Evolutionary conservation across 2,797 vertebrate genomes (phyloP), one percentile per base, ranked within the genome.

Genomic region (Bryconaethiops microstoma): DNA sequence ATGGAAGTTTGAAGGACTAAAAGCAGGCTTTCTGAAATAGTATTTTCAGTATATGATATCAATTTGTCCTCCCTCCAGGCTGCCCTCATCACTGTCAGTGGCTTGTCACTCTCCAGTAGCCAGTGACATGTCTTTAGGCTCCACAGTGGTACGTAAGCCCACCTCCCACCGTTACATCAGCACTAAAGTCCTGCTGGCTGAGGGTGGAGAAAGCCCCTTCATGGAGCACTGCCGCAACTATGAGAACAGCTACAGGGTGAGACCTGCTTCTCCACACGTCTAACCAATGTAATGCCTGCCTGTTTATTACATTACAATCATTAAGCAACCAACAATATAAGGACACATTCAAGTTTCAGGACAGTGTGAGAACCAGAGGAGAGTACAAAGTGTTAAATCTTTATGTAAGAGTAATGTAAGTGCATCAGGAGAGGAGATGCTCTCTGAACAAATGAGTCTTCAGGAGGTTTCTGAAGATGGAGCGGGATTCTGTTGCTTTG

Each of bases 141-240:
- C 90, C 13, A 91, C 94, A 0, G 90, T 91, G 0, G 92, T 94
- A 35, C 92, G 89, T 57, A 96, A 95, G 85, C 94, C 95, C 0
- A 93, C 91, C 0, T 89, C 91, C 81, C 95, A 95, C 77, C 92
- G 95, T 19, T 94, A 94, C 90, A 93, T 95, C 87, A 95, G 94
- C 92, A 95, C 95, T 86, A 96, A 95, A 82, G 94, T 95, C 82
- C 91, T 96, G 80, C 90, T 96, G 90, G 94, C 94, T 0, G 94
- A 95, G 74, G 93, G 94, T 0, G 82, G 62, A 0, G 93, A 95
- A 55, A 94, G 92, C 0, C 91, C 94, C 17, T 96, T 96, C 1
- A 84, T 89, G 0, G 92, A 95, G 78, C 95, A 96, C 86, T 95
- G 95, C 86, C 91, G 89, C 70, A 93, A 80, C 88, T 95, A 94